A percentile compares a stretch with the other conserved stretches of the same genome.
Evolutionary conservation across 2,797 vertebrate species (phyloP).

Genomic region (Chiroxiphia lanceolata): DNA sequence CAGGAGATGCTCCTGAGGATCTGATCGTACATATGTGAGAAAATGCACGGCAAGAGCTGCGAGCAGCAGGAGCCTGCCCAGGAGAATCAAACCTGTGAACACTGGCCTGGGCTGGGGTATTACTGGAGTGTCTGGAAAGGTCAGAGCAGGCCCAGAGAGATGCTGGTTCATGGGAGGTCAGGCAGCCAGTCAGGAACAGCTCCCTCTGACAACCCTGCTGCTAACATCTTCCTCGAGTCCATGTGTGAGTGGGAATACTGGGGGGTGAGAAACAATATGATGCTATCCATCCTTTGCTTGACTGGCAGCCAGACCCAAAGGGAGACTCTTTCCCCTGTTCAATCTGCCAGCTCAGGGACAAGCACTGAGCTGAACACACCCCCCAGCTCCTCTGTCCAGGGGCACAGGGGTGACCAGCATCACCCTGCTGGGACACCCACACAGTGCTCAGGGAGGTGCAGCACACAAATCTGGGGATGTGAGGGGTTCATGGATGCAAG

Average conservation of each 20-base stretch:
- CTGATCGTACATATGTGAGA: background rate
- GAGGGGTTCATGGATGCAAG: fast-evolving
- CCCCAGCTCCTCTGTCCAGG: fast-evolving
- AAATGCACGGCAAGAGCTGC: background rate
- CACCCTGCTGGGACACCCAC: fast-evolving
- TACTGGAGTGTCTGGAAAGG: background rate
- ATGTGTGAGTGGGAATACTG: fast-evolving
- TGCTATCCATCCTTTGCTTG: background rate
- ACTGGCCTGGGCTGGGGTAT: fast-evolving
- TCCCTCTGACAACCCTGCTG: background rate
- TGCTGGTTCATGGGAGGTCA: background rate
- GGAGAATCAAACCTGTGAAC: background rate
- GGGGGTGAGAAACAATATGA: background rate
- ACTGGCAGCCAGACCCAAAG: background rate
- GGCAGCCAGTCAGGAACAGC: background rate
- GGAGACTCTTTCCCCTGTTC: background rate
- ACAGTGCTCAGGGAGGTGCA: fast-evolving
- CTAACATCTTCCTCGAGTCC: background rate
- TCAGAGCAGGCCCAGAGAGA: background rate
- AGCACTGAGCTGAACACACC: background rate
- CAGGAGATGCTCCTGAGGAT: background rate
- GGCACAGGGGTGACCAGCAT: fast-evolving
- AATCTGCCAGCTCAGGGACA: fast-evolving
- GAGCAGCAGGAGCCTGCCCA: background rate
- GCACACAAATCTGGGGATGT: fast-evolving